A percentile compares a stretch with the other conserved stretches of the same genome.
Evolutionary conservation across 2,797 vertebrate genomes (phyloP).

Genomic region (Mormyrus hasselquistii): DNA sequence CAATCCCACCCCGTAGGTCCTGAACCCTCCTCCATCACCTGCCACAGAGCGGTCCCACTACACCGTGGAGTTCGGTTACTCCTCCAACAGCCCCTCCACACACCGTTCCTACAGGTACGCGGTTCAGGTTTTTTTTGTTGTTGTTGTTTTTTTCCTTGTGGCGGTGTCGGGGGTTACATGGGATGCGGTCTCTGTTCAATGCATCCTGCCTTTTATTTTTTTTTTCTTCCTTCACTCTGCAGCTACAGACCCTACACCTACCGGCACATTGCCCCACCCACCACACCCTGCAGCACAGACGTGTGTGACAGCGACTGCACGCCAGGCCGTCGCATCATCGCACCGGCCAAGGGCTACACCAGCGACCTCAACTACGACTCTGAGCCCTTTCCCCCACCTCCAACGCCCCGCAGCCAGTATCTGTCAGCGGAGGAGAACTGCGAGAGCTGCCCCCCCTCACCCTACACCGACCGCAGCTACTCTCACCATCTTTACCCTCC

Average conservation of each 20-base stretch:
- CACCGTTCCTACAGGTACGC: slow-evolving; percentile 93
- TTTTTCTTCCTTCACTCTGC: neutral
- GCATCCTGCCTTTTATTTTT: neutral
- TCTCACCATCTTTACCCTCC: slow-evolving; percentile 90
- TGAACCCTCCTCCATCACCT: slow-evolving; percentile 94
- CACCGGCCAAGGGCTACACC: slow-evolving; percentile 77
- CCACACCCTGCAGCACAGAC: slow-evolving; percentile 94
- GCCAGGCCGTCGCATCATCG: slow-evolving; percentile 70
- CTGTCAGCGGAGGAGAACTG: slow-evolving; percentile 96
- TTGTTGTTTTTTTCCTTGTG: neutral
- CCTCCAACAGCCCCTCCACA: slow-evolving; percentile 94
- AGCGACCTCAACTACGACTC: slow-evolving; percentile 97
- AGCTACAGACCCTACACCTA: slow-evolving; percentile 92
- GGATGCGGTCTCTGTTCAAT: neutral
- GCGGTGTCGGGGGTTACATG: neutral
- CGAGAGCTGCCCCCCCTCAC: slow-evolving; percentile 94
- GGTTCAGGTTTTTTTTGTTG: neutral
- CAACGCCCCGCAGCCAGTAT: slow-evolving; percentile 92
- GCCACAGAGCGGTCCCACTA: slow-evolving; percentile 96
- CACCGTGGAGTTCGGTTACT: slow-evolving; percentile 94
- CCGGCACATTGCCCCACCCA: slow-evolving; percentile 91
- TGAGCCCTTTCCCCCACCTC: slow-evolving; percentile 88
- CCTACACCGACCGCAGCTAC: slow-evolving; percentile 91
- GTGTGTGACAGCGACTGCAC: slow-evolving; percentile 96
- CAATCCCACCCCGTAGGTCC: slow-evolving; percentile 66